A percentile compares a stretch with the other conserved stretches of the same genome.
Evolutionary conservation across 37 sponge, comb jelly and placozoan genomes (phyloP).

Genomic region (Bolinopsis microptera): DNA sequence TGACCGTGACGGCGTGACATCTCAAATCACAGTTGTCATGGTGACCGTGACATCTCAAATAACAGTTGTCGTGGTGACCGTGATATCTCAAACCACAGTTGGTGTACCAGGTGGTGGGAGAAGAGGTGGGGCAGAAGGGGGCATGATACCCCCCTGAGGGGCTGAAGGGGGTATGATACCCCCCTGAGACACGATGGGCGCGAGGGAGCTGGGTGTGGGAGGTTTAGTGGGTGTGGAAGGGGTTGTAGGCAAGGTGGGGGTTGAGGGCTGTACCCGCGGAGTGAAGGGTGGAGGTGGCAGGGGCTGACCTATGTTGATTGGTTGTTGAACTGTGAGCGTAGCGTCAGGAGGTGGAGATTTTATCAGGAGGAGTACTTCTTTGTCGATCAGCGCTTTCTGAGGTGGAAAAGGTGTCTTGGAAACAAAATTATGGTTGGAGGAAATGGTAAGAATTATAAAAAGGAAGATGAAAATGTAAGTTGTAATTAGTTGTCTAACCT

Average conservation of each 20-base stretch:
- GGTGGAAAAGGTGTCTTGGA: background rate
- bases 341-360: conserved; percentile 58
- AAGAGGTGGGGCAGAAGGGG: conserved; percentile 8
- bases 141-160: background rate
- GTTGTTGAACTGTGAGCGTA: conserved; percentile 41
- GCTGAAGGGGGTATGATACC: background rate
- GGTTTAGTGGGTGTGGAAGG: conserved; percentile 22
- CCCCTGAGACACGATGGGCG: background rate
- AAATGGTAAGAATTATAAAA: too few relatives aligned
- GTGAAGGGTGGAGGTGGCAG: conserved; percentile 50
- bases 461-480: too few relatives aligned
- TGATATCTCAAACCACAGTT: background rate
- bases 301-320: conserved; percentile 51
- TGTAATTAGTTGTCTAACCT: too few relatives aligned
- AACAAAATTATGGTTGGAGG: too few relatives aligned
- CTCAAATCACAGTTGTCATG: too few relatives aligned
- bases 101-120: conserved; percentile 35
- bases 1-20: too few relatives aligned
- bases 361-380: conserved; percentile 56
- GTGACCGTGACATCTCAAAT: too few relatives aligned
- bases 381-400: conserved; percentile 61
- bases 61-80: too few relatives aligned
- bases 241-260: background rate
- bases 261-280: conserved; percentile 7
- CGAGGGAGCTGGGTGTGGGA: background rate